A percentile compares a stretch with the other conserved stretches of the same genome.
Conservation (phyloP, 2,888 invertebrate species). For the Andrena hattorfiana region DNA sequence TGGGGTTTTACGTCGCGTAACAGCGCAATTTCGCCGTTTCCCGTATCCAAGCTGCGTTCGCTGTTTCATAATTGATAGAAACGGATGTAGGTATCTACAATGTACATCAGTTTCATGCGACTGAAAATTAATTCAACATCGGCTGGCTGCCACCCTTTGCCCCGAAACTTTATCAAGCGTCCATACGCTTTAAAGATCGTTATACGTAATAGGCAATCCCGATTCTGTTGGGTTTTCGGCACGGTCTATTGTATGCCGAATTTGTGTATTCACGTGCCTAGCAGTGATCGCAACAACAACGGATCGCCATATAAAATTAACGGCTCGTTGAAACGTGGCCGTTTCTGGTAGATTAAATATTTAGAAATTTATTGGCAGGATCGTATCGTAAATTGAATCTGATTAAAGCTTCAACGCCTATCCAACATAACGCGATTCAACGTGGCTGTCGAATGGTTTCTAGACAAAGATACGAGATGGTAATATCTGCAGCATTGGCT, state of each 20-base stretch:
- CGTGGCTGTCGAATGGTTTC: not conserved
- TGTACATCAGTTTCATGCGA: conserved; percentile 28
- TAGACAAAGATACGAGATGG: not conserved
- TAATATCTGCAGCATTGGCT: not conserved
- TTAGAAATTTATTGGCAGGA: not conserved
- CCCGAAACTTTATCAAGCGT: not conserved
- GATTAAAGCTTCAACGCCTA: too few relatives aligned
- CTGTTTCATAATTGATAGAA: conserved; percentile 42
- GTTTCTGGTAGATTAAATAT: not conserved
- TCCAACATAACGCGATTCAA: too few relatives aligned
- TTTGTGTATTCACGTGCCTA: not conserved
- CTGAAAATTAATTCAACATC: conserved; percentile 31
- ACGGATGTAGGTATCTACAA: conserved; percentile 3
- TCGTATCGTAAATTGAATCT: not conserved
- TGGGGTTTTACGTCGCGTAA: conserved; percentile 34
- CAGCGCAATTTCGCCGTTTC: conserved; percentile 19
- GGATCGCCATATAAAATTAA: not conserved
- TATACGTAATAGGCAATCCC: not conserved
- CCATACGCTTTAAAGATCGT: not conserved
- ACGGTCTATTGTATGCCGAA: not conserved
- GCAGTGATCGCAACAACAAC: not conserved
- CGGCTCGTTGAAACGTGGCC: not conserved
- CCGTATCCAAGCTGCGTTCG: conserved; percentile 12
- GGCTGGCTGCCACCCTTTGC: not conserved
- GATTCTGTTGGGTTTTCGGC: not conserved